Evolutionary conservation across 1,140 invertebrate genomes (phyloP).

Genomic region (Brachionus asplanchnoidis): DNA sequence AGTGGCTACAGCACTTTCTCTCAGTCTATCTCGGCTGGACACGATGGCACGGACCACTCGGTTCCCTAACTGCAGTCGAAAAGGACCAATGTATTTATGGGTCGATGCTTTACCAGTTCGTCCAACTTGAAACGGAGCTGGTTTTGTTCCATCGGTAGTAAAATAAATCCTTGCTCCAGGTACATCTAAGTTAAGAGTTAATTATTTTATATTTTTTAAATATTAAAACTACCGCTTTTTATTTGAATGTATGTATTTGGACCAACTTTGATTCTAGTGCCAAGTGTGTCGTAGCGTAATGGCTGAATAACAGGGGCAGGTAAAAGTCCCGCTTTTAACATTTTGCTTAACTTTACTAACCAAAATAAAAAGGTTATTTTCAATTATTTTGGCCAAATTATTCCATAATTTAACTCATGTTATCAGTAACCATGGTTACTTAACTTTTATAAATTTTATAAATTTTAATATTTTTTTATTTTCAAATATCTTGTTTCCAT

Average conservation of each 20-base stretch:
- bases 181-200: slow-evolving; percentile 48
- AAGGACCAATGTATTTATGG: slow-evolving; percentile 55
- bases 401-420: background rate
- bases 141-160: slow-evolving; percentile 56
- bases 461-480: background rate
- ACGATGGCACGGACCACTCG: slow-evolving; percentile 51
- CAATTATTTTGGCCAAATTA: background rate
- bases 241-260: slow-evolving; percentile 52
- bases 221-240: background rate
- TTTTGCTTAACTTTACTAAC: slow-evolving; percentile 43
- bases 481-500: background rate
- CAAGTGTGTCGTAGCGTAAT: slow-evolving; percentile 46
- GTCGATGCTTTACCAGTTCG: slow-evolving; percentile 51
- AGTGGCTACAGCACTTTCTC: slow-evolving; percentile 55
- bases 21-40: slow-evolving; percentile 49
- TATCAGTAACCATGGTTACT: background rate
- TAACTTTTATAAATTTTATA: too few species aligned
- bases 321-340: slow-evolving; percentile 57
- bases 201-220: background rate
- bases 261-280: slow-evolving; percentile 49
- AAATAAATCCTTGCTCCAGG: slow-evolving; percentile 54
- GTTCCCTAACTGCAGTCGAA: slow-evolving; percentile 55
- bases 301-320: slow-evolving; percentile 53
- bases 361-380: background rate
- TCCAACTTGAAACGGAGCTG: slow-evolving; percentile 52